phyloP scores from a whole-genome alignment of 2,113 vertebrate genomes.

The Scomber scombrus region DNA sequence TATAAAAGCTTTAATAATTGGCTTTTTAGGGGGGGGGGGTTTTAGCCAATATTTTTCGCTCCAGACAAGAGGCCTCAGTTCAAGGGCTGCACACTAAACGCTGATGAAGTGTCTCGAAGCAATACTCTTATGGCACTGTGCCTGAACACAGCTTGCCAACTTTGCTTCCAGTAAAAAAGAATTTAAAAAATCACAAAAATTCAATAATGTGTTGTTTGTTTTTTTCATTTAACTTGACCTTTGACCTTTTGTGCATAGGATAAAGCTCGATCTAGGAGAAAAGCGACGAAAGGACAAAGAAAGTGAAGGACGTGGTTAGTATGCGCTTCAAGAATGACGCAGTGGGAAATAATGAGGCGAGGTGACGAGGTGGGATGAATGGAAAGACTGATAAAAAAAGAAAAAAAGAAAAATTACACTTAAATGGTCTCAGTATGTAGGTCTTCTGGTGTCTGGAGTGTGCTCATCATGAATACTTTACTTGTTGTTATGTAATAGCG shows the following conservation, averaged over 20 bases:
- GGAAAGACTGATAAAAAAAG: neutral
- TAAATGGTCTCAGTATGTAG: slow-evolving; percentile 13
- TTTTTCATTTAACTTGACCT: neutral
- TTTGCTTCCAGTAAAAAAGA: slow-evolving; percentile 5
- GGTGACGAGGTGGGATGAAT: neutral
- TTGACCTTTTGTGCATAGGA: neutral
- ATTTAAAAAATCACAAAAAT: neutral
- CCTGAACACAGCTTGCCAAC: neutral
- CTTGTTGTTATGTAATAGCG: slow-evolving; percentile 43
- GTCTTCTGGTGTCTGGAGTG: slow-evolving; percentile 32
- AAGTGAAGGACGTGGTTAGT: neutral
- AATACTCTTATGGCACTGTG: slow-evolving; percentile 4
- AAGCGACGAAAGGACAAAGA: neutral
- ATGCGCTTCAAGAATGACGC: neutral
- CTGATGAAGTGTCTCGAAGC: slow-evolving; percentile 12
- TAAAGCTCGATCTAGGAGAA: neutral
- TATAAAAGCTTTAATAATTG: too few species aligned
- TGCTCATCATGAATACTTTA: slow-evolving; percentile 53
- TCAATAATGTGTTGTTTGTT: neutral
- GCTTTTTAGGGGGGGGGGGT: too few species aligned
- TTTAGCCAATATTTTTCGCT: too few species aligned
- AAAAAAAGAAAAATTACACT: neutral
- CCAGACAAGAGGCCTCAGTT: neutral
- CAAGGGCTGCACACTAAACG: neutral
- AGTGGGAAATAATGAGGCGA: neutral